Conservation (phyloP, 2,113 vertebrate species). For the Corythornis vintsioides region DNA sequence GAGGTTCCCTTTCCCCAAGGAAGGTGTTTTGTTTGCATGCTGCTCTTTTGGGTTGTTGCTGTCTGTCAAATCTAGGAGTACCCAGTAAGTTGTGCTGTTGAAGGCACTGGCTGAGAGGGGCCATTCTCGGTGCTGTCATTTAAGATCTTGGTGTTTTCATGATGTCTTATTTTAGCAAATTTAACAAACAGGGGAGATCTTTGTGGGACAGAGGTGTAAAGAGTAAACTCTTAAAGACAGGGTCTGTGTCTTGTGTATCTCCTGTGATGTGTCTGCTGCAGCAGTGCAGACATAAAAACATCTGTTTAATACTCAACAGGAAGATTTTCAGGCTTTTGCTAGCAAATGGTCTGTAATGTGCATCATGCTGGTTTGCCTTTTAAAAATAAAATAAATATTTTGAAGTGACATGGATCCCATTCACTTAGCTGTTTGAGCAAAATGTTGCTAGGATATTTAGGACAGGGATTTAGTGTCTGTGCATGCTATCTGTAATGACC, state of each 20-base stretch:
- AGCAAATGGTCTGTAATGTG: not conserved
- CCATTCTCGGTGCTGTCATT: not conserved
- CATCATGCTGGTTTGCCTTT: not conserved
- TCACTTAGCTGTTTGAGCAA: constrained; percentile 16
- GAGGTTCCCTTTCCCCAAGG: not conserved
- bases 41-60: not conserved
- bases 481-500: constrained; percentile 53
- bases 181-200: not conserved
- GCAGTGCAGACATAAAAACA: not conserved
- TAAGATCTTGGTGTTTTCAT: constrained; percentile 1
- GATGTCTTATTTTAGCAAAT: constrained; percentile 21
- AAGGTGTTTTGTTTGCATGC: not conserved
- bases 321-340: not conserved
- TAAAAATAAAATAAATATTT: constrained; percentile 32
- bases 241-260: not conserved
- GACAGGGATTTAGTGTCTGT: constrained; percentile 50
- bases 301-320: not conserved
- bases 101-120: not conserved
- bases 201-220: not conserved
- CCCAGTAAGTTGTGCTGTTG: not conserved
- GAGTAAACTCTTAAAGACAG: not conserved
- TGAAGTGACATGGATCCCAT: not conserved
- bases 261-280: not conserved
- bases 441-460: constrained; percentile 40
- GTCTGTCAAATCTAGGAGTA: not conserved